A percentile compares a stretch with the other conserved stretches of the same genome.
Conservation (phyloP, 2,888 invertebrate genomes). For the Catocala fraxini region DNA sequence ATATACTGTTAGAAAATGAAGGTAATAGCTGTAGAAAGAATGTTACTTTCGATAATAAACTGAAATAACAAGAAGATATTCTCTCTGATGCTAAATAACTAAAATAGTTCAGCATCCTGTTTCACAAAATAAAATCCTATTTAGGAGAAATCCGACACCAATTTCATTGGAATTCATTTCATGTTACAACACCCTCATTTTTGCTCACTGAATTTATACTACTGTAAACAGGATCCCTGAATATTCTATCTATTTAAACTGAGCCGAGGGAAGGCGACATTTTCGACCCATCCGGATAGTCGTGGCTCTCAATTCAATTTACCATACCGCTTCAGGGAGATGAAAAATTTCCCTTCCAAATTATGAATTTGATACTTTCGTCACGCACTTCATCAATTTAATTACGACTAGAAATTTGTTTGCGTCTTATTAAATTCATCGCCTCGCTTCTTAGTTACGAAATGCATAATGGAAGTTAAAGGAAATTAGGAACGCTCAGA, state of each 20-base stretch:
- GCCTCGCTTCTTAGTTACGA: slow-evolving; percentile 46
- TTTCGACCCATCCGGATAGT: slow-evolving; percentile 56
- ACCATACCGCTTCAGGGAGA: slow-evolving; percentile 69
- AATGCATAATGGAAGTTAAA: slow-evolving; percentile 56
- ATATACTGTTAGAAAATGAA: background rate
- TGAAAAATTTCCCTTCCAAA: slow-evolving; percentile 82
- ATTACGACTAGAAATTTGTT: slow-evolving; percentile 70
- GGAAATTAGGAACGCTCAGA: slow-evolving; percentile 27
- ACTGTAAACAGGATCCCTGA: slow-evolving; percentile 35
- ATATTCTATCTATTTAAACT: slow-evolving; percentile 46
- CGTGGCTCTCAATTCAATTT: slow-evolving; percentile 79
- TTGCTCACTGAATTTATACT: slow-evolving; percentile 42
- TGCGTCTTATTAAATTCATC: slow-evolving; percentile 62
- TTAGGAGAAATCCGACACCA: slow-evolving; percentile 18
- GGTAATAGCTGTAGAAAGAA: background rate
- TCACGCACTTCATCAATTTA: slow-evolving; percentile 79
- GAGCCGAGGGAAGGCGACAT: slow-evolving; percentile 45
- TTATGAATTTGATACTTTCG: slow-evolving; percentile 78
- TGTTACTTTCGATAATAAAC: too few species aligned
- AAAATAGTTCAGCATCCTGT: background rate
- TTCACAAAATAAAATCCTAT: slow-evolving; percentile 18
- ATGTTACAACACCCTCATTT: slow-evolving; percentile 37
- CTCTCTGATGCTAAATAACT: too few species aligned
- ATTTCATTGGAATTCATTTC: slow-evolving; percentile 44
- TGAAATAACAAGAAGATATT: too few species aligned